Base-by-base conservation (phyloP, 2,888 invertebrate species). In the Agrilus biguttatus region DNA sequence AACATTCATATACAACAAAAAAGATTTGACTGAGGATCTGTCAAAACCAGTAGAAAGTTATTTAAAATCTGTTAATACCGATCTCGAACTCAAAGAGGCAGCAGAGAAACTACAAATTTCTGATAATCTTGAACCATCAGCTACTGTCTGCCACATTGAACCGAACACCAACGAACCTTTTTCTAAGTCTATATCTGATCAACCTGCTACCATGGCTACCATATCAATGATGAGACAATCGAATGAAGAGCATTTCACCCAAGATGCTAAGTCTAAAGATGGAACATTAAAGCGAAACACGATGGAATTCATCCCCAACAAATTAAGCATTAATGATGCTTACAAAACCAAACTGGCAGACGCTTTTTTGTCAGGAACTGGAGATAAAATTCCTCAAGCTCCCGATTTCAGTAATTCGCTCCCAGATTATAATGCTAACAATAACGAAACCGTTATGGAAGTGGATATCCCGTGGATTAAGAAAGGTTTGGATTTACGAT, bases 331-430 rank as follows among this genome's bases (percentile, higher is more conserved):
- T 40, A 43, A 21, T 37, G 52, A 53, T 14, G 48, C 50, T 36
- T 47, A 55, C 14, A 66, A 66, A 47, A 59, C 57, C 49, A 73
- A 71, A 57, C 70, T 76, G 55, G 61, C 67, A 21, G 77, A 78
- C 52, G 77, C 77, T 1, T 70, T 73, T 54, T 59, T 78, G 40
- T 77, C 77, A 5, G 72, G 71, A 48, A 74, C 71, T 17, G 72
- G 73, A 52, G 77, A 77, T 49, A 70, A 70, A 58, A 68, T 75
- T 42, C 47, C 50, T 44, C 46, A 52, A 12, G 41, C 50, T 14
- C 28, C 28, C 2, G 28, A 28, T 28, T 28, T 28, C 10, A 28
- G 10, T 28, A 28, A 28, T 28, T 10, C 28, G 1, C 28, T 28
- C 10, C 28, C 28, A 3, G 28, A 28, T 28, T 28, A 28, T 28